Conservation (phyloP, 2,797 vertebrate species). For the Trachops cirrhosus region DNA sequence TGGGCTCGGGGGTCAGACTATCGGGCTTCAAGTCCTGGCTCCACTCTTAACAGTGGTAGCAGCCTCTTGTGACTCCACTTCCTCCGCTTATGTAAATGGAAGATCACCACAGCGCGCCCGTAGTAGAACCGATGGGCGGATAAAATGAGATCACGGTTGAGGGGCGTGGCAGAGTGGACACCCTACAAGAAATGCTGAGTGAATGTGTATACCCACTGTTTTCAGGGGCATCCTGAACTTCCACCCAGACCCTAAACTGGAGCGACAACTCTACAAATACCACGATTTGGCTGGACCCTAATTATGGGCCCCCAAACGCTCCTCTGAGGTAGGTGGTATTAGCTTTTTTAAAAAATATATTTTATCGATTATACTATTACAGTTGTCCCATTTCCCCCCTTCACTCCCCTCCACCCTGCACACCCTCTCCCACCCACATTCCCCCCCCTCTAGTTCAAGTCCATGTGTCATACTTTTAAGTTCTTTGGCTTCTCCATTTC, state of each 20-base stretch:
- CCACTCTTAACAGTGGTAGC: not conserved
- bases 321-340: not conserved
- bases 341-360: too few relatives aligned
- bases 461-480: too few relatives aligned
- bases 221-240: not conserved
- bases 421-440: too few relatives aligned
- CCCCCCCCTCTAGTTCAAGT: too few relatives aligned
- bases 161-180: not conserved
- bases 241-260: not conserved
- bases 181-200: not conserved
- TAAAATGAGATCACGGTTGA: not conserved
- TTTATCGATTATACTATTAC: too few relatives aligned
- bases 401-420: too few relatives aligned
- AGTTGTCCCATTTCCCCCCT: too few relatives aligned
- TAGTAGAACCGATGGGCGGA: not conserved
- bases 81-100: not conserved
- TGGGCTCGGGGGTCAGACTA: not conserved
- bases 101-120: not conserved
- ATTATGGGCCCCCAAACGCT: not conserved
- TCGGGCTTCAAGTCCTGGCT: not conserved
- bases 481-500: too few relatives aligned
- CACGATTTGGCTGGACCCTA: not conserved
- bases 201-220: not conserved
- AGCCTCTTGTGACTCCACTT: not conserved
- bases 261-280: not conserved